Conservation (phyloP, 2,113 vertebrate genomes). For the Cheirogaleus medius region DNA sequence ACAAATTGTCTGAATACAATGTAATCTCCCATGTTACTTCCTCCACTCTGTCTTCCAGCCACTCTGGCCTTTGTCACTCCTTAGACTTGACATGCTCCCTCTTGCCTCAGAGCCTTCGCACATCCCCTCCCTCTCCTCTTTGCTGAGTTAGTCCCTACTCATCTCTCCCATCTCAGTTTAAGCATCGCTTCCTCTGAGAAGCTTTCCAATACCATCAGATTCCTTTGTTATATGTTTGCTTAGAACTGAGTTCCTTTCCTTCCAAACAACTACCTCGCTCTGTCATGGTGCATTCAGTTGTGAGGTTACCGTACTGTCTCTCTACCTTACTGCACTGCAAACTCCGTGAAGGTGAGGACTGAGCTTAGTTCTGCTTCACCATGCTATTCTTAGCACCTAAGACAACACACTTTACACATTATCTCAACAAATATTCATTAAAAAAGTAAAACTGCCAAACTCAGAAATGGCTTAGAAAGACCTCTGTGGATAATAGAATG, state of each 20-base stretch:
- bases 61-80: background rate
- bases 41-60: background rate
- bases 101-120: background rate
- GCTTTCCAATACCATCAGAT: background rate
- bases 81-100: background rate
- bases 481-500: background rate
- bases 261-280: background rate
- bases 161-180: background rate
- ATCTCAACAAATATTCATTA: background rate
- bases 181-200: background rate
- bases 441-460: background rate
- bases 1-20: rapidly evolving
- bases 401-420: background rate
- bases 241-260: background rate
- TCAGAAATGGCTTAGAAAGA: background rate
- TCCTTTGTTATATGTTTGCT: background rate
- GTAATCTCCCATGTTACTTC: background rate
- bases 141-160: background rate
- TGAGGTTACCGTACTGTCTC: background rate
- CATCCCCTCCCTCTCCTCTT: background rate
- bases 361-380: constrained; percentile 5
- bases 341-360: background rate
- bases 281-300: background rate
- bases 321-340: background rate
- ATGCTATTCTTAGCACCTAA: background rate